Conservation (phyloP, 1,140 invertebrate genomes). For the Drosophila lacteicornis region DNA sequence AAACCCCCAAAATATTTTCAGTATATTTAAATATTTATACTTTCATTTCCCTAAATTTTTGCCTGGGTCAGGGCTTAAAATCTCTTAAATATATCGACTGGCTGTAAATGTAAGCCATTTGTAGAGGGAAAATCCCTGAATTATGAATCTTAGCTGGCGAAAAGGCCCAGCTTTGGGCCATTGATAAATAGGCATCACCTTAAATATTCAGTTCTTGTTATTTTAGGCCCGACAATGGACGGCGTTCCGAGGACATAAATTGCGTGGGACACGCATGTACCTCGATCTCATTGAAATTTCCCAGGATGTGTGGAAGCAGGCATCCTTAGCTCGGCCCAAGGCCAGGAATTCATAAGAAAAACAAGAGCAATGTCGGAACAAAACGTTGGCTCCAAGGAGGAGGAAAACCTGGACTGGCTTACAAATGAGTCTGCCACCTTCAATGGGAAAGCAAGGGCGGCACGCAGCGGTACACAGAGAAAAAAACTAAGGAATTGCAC, state of each 20-base stretch:
- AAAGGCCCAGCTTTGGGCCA: neutral
- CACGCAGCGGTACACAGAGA: slow-evolving; percentile 22
- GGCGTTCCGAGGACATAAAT: slow-evolving; percentile 7
- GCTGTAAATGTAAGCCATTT: neutral
- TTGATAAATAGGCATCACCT: slow-evolving; percentile 6
- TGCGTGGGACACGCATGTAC: slow-evolving; percentile 26
- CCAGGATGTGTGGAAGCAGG: slow-evolving; percentile 4
- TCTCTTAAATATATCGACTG: slow-evolving; percentile 4
- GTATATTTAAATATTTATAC: slow-evolving; percentile 4
- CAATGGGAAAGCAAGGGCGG: slow-evolving; percentile 37
- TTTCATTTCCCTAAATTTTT: neutral
- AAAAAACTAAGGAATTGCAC: neutral
- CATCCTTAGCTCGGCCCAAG: slow-evolving; percentile 35
- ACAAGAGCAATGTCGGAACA: slow-evolving; percentile 33
- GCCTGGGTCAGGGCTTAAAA: no score
- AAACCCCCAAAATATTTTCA: no score
- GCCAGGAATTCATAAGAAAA: slow-evolving; percentile 45
- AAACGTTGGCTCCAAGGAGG: slow-evolving; percentile 15
- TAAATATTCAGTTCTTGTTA: slow-evolving; percentile 27
- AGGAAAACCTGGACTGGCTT: slow-evolving; percentile 24
- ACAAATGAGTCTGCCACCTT: slow-evolving; percentile 48
- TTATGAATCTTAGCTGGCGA: slow-evolving; percentile 8
- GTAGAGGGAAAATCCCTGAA: neutral
- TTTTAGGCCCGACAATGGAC: slow-evolving; percentile 6
- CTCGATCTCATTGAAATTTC: slow-evolving; percentile 24